These are phyloP conservation scores for Suncus etruscus DNA, from an alignment of 2,113 vertebrate species.

Conservation along the genomic window DNA sequence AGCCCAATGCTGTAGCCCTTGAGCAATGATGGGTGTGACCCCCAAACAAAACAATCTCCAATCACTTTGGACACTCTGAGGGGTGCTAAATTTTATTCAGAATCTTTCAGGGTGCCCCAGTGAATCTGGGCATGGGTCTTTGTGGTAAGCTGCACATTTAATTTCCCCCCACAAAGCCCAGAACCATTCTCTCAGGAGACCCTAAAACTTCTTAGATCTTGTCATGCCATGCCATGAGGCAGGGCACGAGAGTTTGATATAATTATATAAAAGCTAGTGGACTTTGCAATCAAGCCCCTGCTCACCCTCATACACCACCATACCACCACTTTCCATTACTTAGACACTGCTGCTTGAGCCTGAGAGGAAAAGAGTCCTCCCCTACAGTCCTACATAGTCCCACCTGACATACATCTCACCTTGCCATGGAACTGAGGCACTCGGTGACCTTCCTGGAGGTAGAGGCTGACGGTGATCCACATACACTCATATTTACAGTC, in stretches of 20 bases:
- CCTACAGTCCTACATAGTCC: background rate
- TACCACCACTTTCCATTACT: background rate
- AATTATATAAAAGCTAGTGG: background rate
- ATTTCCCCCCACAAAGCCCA: background rate
- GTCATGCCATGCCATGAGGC: slow-evolving; percentile 6
- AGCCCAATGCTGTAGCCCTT: too few species aligned
- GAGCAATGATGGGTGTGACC: too few species aligned
- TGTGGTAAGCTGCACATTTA: background rate
- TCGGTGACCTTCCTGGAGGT: slow-evolving; percentile 92
- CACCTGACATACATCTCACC: slow-evolving; percentile 84
- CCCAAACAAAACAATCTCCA: too few species aligned
- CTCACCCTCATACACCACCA: background rate
- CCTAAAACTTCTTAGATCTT: background rate
- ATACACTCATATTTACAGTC: slow-evolving; percentile 97
- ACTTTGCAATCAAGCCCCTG: background rate
- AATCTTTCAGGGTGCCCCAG: too few species aligned
- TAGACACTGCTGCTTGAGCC: background rate
- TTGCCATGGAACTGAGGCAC: slow-evolving; percentile 98
- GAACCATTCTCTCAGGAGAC: background rate
- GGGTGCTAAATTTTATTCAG: too few species aligned
- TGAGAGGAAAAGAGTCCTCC: background rate
- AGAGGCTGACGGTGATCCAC: slow-evolving; percentile 96
- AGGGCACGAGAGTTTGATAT: background rate
- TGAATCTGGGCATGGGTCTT: background rate
- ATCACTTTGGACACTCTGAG: background rate